A percentile compares a stretch with the other conserved stretches of the same genome.
These are phyloP conservation scores for Pseudomyrmex pallidus DNA, from an alignment of 1,140 invertebrate species.

Conservation along the genomic window DNA sequence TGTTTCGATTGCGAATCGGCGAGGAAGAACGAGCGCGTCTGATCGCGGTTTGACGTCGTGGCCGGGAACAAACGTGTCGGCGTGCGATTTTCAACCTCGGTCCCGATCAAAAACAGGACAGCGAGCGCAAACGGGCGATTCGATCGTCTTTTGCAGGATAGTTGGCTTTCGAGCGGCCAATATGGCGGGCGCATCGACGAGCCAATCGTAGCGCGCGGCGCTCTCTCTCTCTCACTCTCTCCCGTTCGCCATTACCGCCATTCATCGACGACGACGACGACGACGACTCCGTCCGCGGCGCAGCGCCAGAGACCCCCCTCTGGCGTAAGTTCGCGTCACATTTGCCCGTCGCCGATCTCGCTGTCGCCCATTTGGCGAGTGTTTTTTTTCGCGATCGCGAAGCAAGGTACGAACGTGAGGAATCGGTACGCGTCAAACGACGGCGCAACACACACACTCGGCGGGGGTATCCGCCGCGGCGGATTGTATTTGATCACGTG, in stretches of 20 bases:
- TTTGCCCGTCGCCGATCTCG: slow-evolving; percentile 32
- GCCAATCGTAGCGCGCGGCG: slow-evolving; percentile 74
- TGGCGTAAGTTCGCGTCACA: slow-evolving; percentile 58
- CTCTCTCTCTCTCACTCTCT: slow-evolving; percentile 65
- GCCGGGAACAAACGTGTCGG: no score
- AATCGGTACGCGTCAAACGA: background rate
- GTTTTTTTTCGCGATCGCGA: slow-evolving; percentile 28
- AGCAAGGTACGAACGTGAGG: background rate
- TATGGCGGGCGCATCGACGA: slow-evolving; percentile 74
- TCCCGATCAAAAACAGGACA: background rate
- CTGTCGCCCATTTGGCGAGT: slow-evolving; percentile 38
- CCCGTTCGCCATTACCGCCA: slow-evolving; percentile 25
- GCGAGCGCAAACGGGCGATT: background rate
- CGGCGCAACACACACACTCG: background rate
- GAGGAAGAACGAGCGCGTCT: background rate
- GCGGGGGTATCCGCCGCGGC: background rate
- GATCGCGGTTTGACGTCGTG: background rate
- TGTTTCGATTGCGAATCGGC: slow-evolving; percentile 48
- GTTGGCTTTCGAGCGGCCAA: slow-evolving; percentile 58
- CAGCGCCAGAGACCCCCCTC: slow-evolving; percentile 49
- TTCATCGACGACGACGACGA: slow-evolving; percentile 41
- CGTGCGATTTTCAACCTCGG: background rate
- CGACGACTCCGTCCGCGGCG: slow-evolving; percentile 32
- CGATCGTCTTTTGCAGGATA: slow-evolving; percentile 25
- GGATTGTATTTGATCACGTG: slow-evolving; percentile 86